Conservation (phyloP, 2,888 invertebrate species). For the Drosophila longiperda region DNA sequence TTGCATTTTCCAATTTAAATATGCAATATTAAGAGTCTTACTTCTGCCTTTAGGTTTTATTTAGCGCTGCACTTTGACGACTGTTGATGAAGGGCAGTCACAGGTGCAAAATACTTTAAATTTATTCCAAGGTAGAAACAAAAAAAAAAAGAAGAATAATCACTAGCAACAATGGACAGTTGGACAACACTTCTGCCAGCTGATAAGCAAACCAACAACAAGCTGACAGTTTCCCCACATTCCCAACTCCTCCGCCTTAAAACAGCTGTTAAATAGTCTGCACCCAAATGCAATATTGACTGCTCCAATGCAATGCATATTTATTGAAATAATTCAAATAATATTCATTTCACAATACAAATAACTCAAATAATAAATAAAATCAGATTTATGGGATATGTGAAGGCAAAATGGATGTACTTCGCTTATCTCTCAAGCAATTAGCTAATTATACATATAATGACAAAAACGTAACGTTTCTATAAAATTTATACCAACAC, state of each 20-base stretch:
- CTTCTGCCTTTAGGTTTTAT: neutral
- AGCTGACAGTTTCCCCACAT: slow-evolving; percentile 40
- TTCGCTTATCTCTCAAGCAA: neutral
- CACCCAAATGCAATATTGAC: neutral
- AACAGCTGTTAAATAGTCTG: neutral
- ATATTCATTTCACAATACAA: neutral
- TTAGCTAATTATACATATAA: neutral
- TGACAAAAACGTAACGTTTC: neutral
- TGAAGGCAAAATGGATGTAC: neutral
- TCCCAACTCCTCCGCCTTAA: neutral
- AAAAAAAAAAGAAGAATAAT: neutral
- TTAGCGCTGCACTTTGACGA: slow-evolving; percentile 1
- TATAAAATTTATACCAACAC: neutral
- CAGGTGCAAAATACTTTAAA: slow-evolving; percentile 1
- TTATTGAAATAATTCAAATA: neutral
- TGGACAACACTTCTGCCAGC: slow-evolving; percentile 26
- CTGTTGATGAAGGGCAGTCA: neutral
- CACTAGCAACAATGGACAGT: slow-evolving; percentile 27
- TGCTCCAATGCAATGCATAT: neutral
- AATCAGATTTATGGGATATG: neutral
- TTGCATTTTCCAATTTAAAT: slow-evolving; percentile 22
- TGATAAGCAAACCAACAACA: slow-evolving; percentile 60
- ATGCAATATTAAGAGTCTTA: neutral
- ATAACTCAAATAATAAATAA: neutral
- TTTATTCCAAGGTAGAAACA: slow-evolving; percentile 3